A percentile compares a stretch with the other conserved stretches of the same genome.
These are phyloP conservation scores for Oxystoma pomonae DNA, from an alignment of 2,888 invertebrate genomes.

Conservation along the genomic window DNA sequence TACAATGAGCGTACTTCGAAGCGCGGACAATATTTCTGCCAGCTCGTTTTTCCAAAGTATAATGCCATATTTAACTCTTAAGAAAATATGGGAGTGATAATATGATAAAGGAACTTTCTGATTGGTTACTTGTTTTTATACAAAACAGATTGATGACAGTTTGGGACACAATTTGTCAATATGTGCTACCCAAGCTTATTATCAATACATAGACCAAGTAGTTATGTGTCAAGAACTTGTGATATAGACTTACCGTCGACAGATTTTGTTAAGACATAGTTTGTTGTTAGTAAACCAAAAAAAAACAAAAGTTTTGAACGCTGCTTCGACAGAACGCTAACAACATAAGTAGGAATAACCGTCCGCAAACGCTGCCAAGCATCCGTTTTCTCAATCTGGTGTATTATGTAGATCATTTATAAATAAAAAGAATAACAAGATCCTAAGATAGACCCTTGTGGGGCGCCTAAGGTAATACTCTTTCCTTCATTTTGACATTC, in stretches of 20 bases:
- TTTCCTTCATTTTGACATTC: too few species aligned
- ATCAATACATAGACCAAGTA: constrained; percentile 1
- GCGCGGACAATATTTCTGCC: background rate
- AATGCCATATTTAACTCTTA: background rate
- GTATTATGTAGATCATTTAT: constrained; percentile 2
- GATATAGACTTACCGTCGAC: background rate
- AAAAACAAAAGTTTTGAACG: background rate
- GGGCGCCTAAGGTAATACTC: too few species aligned
- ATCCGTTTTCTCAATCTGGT: background rate
- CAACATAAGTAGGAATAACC: too few species aligned
- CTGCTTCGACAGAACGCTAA: too few species aligned
- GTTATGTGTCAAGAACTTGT: background rate
- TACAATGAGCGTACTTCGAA: background rate
- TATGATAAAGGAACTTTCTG: background rate
- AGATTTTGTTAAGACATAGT: constrained; percentile 2
- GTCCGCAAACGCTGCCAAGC: constrained; percentile 4
- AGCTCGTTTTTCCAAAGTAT: background rate
- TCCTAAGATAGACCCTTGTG: too few species aligned
- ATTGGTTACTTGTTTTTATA: background rate
- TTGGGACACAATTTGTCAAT: too few species aligned
- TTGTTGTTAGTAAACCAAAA: background rate
- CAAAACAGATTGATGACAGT: background rate
- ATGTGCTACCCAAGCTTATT: constrained; percentile 3
- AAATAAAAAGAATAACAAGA: background rate
- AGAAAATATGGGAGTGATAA: background rate